Conservation (phyloP, 1,140 invertebrate genomes). For the Centruroides sculpturatus region DNA sequence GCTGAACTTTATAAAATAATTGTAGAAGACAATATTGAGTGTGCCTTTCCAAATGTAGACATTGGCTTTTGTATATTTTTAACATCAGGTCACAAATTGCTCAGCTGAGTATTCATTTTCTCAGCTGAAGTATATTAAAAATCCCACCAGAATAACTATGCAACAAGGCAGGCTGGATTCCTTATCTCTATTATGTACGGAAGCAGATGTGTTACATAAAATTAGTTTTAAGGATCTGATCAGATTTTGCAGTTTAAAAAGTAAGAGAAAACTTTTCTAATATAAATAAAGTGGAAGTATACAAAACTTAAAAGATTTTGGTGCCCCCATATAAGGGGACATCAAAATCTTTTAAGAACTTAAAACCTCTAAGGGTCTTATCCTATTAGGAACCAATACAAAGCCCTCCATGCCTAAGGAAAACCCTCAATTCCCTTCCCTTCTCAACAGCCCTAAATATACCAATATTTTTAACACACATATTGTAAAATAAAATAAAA, state of each 20-base stretch:
- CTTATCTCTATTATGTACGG: slow-evolving; percentile 4
- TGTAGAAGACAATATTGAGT: slow-evolving; percentile 6
- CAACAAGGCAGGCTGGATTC: not conserved
- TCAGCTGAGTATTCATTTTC: slow-evolving; percentile 9
- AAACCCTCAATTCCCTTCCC: too few species aligned
- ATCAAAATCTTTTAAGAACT: too few species aligned
- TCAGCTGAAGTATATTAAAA: slow-evolving; percentile 6
- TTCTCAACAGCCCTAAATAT: too few species aligned
- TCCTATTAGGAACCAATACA: too few species aligned
- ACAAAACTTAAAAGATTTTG: too few species aligned
- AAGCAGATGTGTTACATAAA: not conserved
- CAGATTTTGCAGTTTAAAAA: not conserved
- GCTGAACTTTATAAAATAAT: slow-evolving; percentile 9
- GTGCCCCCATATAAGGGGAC: too few species aligned
- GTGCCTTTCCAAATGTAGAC: slow-evolving; percentile 7
- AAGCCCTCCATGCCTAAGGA: too few species aligned
- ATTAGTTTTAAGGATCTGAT: not conserved
- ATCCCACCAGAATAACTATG: slow-evolving; percentile 2
- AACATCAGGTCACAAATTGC: slow-evolving; percentile 8
- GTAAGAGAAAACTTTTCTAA: not conserved
- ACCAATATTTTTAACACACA: too few species aligned
- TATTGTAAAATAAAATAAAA: too few species aligned
- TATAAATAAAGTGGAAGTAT: not conserved
- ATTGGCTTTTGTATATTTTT: slow-evolving; percentile 7
- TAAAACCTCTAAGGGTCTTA: too few species aligned